Base-by-base conservation (phyloP, 2,113 vertebrate species). In the Erythrocercus mccallii region DNA sequence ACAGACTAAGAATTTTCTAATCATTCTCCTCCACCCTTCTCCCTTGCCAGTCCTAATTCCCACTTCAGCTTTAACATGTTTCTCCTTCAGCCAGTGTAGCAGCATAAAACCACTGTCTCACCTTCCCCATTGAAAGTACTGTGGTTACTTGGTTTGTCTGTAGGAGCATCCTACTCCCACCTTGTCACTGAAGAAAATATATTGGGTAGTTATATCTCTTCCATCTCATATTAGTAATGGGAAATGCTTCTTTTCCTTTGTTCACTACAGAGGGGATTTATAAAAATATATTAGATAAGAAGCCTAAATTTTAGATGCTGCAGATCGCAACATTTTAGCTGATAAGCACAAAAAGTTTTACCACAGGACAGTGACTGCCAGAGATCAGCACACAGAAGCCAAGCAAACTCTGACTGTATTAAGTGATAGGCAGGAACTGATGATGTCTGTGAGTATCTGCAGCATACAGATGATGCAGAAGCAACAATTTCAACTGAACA, bases 371-470 rank as follows among this genome's bases (percentile, higher is more conserved):
- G 30, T 21, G 61, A 54, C 25, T 84, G 33, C 50, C 68, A 62
- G 81, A 60, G 37, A 48, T 50, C 10, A 78, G 14, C 28, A 38
- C 64, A 70, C 33, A 86, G 77, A 69, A 92, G 54, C 45, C 35
- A 30, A 50, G 14, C 4, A 58, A 83, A 62, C 23, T 65, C 12
- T 21, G 68, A 40, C 27, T 27, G 2, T 22, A 16, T 11, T 19
- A 45, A 73, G 11, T 10, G 71, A 25, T 22, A 11, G 50, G 25
- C 48, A 73, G 11, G 66, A 66, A 61, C 15, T 40, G 47, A 31
- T 1, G 0, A 6, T 15, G 4, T 18, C 71, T 72, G 35, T 5
- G 18, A 0, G 0, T 51, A 23, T 28, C 61, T 24, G 7, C 42
- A 66, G 38, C 24, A 44, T n/a, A 22, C n/a, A 45, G 54, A 12